Evolutionary conservation across 1,140 invertebrate species (phyloP), one percentile per base, ranked within the genome.

Genomic region (Drosophila tristis): DNA sequence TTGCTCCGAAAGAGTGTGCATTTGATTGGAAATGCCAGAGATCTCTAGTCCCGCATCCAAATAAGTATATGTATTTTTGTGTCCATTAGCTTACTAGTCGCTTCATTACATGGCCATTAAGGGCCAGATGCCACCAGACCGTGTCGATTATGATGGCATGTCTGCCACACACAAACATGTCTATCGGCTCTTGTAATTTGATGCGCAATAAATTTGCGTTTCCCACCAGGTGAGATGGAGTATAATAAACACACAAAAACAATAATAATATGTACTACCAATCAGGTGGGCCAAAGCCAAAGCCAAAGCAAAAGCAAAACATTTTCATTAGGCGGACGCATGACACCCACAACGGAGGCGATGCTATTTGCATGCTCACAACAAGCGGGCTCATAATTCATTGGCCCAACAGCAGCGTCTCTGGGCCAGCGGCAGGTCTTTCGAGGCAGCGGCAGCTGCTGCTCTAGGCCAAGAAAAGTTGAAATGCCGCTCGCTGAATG

Each of bases 341-440:
- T 82, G 61, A 82, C 80, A 85, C 80, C 80, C 80, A 84, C 80
- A 75, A 82, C 55, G 44, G 20, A 44, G 55, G 20, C 39, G 26
- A 39, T 60, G 67, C 54, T 84, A 65, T 84, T 84, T 84, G 80
- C 75, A 75, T 61, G 73, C 79, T 78, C 66, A 82, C 82, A 78
- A 82, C 70, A 82, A 75, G 80, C 80, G 80, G 80, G 80, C 80
- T 84, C 80, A 84, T 84, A 84, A 84, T 84, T 84, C 74, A 80
- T 84, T 84, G 48, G 54, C 62, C 72, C 80, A 84, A 85, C 77
- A 44, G 23, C 11, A 42, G 8, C 31, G 49, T 63, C 53, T 43
- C 13, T 20, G 55, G 56, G 58, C 16, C 39, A n/a, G 35, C 61
- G 16, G 16, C 16, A 16, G 43, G 29, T 39, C 35, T 39, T 9